A percentile compares a stretch with the other conserved stretches of the same genome.
phyloP scores from a whole-genome alignment of 23 tunicate genomes.

The Trididemnum nubilum region DNA sequence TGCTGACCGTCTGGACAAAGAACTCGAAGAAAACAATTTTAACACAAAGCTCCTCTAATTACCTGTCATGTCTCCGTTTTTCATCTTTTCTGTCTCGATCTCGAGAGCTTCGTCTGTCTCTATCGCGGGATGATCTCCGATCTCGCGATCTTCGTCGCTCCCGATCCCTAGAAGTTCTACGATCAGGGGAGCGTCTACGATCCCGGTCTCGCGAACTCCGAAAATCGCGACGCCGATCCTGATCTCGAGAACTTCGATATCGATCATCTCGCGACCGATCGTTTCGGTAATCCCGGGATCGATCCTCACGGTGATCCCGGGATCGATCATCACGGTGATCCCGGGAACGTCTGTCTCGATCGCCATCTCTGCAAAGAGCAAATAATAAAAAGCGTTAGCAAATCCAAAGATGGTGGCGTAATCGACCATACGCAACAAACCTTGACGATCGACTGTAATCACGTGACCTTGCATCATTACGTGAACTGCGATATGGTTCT shows the following conservation, averaged over 20 bases:
- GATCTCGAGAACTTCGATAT: conserved; percentile 56
- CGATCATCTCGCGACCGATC: neutral
- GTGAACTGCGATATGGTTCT: conserved; percentile 20
- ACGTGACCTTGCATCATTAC: conserved; percentile 27
- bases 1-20: too few species aligned
- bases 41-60: too few species aligned
- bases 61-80: conserved; percentile 50
- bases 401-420: too few species aligned
- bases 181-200: conserved; percentile 45
- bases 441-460: conserved; percentile 18
- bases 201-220: conserved; percentile 60
- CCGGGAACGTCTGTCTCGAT: conserved; percentile 28
- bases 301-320: conserved; percentile 25
- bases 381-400: too few species aligned
- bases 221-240: conserved; percentile 49
- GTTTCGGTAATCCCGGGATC: neutral
- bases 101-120: conserved; percentile 50
- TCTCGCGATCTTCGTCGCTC: conserved; percentile 66
- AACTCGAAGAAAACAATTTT: too few species aligned
- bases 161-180: conserved; percentile 32
- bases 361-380: conserved; percentile 22
- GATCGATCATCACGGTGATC: neutral
- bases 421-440: too few species aligned
- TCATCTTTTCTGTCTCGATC: conserved; percentile 48
- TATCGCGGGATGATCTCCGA: conserved; percentile 68